Base-by-base conservation (phyloP, 2,113 vertebrate species). In the Monarcha castaneiventris region DNA sequence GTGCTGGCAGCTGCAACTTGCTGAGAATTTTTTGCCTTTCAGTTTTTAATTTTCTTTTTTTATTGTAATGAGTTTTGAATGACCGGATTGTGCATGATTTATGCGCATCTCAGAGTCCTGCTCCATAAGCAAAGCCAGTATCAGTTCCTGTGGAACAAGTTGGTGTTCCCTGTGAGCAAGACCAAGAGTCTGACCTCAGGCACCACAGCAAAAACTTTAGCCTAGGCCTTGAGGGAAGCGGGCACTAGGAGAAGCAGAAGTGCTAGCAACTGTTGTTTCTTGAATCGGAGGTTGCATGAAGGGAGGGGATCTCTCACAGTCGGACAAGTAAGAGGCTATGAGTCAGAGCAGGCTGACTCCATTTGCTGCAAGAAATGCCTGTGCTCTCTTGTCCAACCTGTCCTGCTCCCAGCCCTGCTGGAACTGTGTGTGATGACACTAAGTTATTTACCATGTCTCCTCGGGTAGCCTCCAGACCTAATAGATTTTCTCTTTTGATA, bases 401-500 rank as follows among this genome's bases (percentile, higher is more conserved):
- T 93, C 93, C 77, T 3, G 1, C 62, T 89, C 58, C 74, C 62
- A 87, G 66, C 77, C 33, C 49, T 58, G 62, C 71, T 93, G 78
- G 49, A 89, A 20, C n/a, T 56, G 20, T 0, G 0, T 69, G 46
- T 61, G 58, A 68, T 79, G 89, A 61, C 73, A 58, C 52, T 73
- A 13, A 29, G 62, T 87, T 95, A 71, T 88, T 95, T 96, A 69
- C 78, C 51, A 1, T 58, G 51, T 77, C 81, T 95, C 89, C 84
- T 79, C 25, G 61, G 69, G 77, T 66, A 94, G 71, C 84, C 67
- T 94, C 63, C 78, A 85, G n/a, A 85, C 62, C 49, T 64, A n/a
- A 54, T 55, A 91, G 66, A 89, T 93, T 88, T 80, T 91, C 67
- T 58, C 39, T 91, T 76, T 91, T 62, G 89, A 87, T 77, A 96